Percentiles rank a stretch among this genome's conserved stretches.
Conservation (phyloP, 35 echinoderm and acorn worm species). For the Chiridota heheva region DNA sequence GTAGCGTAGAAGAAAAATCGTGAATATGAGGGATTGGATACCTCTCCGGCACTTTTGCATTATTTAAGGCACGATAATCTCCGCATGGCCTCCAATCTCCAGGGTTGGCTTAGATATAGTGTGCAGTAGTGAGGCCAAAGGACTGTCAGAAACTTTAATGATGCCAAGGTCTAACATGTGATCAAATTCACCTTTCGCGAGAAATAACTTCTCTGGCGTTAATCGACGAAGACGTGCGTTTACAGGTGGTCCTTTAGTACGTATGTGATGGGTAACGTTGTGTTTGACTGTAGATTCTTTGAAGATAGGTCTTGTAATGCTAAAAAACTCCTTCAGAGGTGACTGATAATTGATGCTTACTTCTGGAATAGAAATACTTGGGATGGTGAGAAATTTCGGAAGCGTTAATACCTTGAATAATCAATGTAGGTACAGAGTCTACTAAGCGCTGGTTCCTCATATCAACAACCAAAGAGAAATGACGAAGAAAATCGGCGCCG, state of each 20-base stretch:
- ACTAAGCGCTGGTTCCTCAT: too few relatives aligned
- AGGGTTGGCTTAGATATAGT: too few relatives aligned
- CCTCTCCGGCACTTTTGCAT: too few relatives aligned
- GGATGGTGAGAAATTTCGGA: too few relatives aligned
- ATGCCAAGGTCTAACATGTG: slow-evolving; percentile 24
- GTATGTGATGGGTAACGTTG: not conserved
- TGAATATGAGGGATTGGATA: not conserved
- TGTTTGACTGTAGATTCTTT: not conserved
- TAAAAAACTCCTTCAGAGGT: not conserved
- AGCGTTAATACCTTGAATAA: too few relatives aligned
- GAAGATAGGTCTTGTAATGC: not conserved
- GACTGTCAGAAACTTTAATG: too few relatives aligned
- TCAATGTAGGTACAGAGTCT: too few relatives aligned
- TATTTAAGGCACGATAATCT: slow-evolving; percentile 3
- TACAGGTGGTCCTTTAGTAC: not conserved
- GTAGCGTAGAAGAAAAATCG: not conserved
- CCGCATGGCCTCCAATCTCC: slow-evolving; percentile 19
- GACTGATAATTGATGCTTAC: too few relatives aligned
- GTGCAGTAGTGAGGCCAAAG: too few relatives aligned
- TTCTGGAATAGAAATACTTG: too few relatives aligned
- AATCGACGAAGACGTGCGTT: not conserved
- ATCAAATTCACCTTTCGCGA: slow-evolving; percentile 5
- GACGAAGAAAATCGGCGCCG: too few relatives aligned
- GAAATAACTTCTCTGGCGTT: not conserved
- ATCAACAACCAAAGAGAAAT: too few relatives aligned